A percentile compares a stretch with the other conserved stretches of the same genome.
Evolutionary conservation across 1,140 invertebrate genomes (phyloP).

Genomic region (Diabrotica undecimpunctata): DNA sequence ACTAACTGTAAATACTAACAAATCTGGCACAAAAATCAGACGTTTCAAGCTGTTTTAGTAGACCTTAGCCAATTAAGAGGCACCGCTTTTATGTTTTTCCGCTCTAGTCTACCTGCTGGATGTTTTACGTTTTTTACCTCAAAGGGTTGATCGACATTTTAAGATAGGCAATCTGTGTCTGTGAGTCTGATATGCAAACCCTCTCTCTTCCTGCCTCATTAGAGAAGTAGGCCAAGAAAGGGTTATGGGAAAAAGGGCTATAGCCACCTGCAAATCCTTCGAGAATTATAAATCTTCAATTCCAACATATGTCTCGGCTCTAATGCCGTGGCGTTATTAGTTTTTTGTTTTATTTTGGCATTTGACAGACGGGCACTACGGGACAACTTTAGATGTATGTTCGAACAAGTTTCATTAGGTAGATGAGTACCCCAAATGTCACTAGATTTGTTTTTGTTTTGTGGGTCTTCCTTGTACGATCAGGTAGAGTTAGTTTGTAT

Average conservation of each 20-base stretch:
- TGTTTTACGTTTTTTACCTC: background rate
- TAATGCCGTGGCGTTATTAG: slow-evolving; percentile 20
- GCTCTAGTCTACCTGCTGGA: background rate
- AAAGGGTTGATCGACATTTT: background rate
- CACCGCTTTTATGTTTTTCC: too few species aligned
- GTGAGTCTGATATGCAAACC: slow-evolving; percentile 14
- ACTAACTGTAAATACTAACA: too few species aligned
- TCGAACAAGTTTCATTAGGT: slow-evolving; percentile 6
- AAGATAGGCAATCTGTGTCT: slow-evolving; percentile 36
- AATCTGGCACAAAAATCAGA: too few species aligned
- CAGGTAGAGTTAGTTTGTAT: too few species aligned
- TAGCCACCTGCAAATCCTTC: slow-evolving; percentile 36
- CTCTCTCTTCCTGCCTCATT: slow-evolving; percentile 36
- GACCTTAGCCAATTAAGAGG: too few species aligned
- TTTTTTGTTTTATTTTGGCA: slow-evolving; percentile 23
- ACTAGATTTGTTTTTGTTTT: background rate
- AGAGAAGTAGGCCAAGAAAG: slow-evolving; percentile 40
- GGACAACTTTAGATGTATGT: slow-evolving; percentile 17
- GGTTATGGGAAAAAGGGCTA: slow-evolving; percentile 39
- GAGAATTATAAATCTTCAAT: slow-evolving; percentile 28
- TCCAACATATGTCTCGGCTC: slow-evolving; percentile 31
- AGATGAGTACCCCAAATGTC: slow-evolving; percentile 3
- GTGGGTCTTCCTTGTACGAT: too few species aligned
- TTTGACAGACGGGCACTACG: slow-evolving; percentile 8
- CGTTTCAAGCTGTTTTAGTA: too few species aligned